Conservation (phyloP, 1,140 invertebrate species). For the Bombus breviceps region DNA sequence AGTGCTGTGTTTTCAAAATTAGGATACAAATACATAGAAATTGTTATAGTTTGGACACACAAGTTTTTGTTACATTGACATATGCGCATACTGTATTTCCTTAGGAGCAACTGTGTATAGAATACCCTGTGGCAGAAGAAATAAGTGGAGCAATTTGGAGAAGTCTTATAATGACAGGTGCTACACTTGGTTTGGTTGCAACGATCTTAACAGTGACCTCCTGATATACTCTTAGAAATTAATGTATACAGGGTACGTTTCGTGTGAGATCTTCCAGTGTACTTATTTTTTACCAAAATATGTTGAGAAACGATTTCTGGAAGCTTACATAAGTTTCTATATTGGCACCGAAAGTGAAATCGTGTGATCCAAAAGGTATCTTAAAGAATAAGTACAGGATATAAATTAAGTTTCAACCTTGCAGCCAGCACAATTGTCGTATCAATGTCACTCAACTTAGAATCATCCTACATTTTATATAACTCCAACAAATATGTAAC, state of each 20-base stretch:
- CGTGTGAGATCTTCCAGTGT: constrained; percentile 65
- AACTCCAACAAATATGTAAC: constrained; percentile 53
- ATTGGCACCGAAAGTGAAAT: constrained; percentile 42
- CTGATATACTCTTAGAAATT: constrained; percentile 65
- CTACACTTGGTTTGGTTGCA: constrained; percentile 84
- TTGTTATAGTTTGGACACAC: no score
- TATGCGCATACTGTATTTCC: constrained; percentile 35
- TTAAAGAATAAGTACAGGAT: constrained; percentile 39
- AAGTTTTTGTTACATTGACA: constrained; percentile 11
- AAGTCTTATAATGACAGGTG: constrained; percentile 84
- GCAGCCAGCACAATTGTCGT: constrained; percentile 56
- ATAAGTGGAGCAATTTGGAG: constrained; percentile 84
- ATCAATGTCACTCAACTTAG: constrained; percentile 55
- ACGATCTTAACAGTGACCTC: constrained; percentile 81
- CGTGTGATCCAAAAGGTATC: constrained; percentile 19
- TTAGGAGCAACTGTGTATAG: constrained; percentile 84
- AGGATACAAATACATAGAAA: not conserved
- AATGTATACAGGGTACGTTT: constrained; percentile 40
- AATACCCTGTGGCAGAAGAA: constrained; percentile 84
- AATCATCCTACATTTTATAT: constrained; percentile 61
- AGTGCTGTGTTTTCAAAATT: constrained; percentile 38
- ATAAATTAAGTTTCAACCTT: constrained; percentile 31
- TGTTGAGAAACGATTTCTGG: constrained; percentile 53
- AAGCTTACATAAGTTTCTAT: constrained; percentile 19
- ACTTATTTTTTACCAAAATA: constrained; percentile 78